Base-by-base conservation (phyloP, 2,113 vertebrate species). In the Eonycteris spelaea region DNA sequence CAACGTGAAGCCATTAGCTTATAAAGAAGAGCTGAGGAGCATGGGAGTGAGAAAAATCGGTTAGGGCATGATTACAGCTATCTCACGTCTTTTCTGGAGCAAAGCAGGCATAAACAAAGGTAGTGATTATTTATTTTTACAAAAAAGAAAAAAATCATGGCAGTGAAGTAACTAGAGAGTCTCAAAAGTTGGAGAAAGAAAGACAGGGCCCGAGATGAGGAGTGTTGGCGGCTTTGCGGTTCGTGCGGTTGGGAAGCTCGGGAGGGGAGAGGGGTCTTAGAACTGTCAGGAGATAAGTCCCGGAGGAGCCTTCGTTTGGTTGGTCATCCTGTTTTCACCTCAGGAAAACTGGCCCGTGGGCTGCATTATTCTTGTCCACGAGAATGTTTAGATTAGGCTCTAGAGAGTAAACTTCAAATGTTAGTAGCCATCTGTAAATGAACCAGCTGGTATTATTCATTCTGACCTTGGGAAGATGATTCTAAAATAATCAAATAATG, bases 321-420 rank as follows among this genome's bases (percentile, higher is more conserved):
- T 96, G 71, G 84, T 82, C 80, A 95, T 97, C 97, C 91, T 98
- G 96, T 97, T 97, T 98, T 98, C 93, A 89, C 97, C 95, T 96
- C 48, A 80, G 98, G 92, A 88, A 96, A 97, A 95, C 73, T 96
- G 95, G 83, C 96, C 93, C 77, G 82, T 73, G 92, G 95, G 77
- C 96, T 97, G 83, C 16, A 38, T 98, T 97, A 94, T 83, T 93
- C 57, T 85, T 96, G 95, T 97, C 1, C 4, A 82, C 84, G 96
- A 57, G 97, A 93, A 90, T 96, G 97, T 98, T 98, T 97, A 96
- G 97, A 96, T 97, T 98, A 97, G 96, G 88, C 93, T 98, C 92
- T 89, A 85, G 92, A 96, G 95, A 98, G 87, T 93, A 97, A 97
- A 95, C 98, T 75, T 98, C 95, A 97, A 97, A 97, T 97, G 97